phyloP scores from a whole-genome alignment of 1,140 invertebrate genomes.

The Polypedilum pembai region DNA sequence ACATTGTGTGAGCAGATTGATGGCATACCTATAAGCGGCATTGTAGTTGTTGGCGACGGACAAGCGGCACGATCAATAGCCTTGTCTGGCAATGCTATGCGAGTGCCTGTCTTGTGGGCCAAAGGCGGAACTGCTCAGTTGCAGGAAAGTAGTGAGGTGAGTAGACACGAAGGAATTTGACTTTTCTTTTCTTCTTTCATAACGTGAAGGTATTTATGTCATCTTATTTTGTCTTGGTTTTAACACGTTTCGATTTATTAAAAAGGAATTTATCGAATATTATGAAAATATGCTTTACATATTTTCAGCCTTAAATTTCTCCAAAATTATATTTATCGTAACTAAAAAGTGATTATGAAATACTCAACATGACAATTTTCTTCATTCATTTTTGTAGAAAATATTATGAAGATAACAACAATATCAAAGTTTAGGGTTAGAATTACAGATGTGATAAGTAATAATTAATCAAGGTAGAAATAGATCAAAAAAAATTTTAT shows the following conservation, averaged over 20 bases:
- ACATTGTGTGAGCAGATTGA: constrained; percentile 41
- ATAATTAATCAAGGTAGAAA: too few species aligned
- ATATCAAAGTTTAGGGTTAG: too few species aligned
- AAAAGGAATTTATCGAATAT: neutral
- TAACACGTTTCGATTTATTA: neutral
- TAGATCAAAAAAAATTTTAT: too few species aligned
- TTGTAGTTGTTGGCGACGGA: constrained; percentile 42
- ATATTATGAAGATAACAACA: too few species aligned
- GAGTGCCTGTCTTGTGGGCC: constrained; percentile 44
- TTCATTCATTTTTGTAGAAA: neutral
- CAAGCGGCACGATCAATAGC: constrained; percentile 43
- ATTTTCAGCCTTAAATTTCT: too few species aligned
- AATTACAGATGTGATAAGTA: too few species aligned
- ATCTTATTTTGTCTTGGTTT: neutral
- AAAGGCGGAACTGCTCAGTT: constrained; percentile 37
- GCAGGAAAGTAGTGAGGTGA: constrained; percentile 36
- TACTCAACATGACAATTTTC: neutral
- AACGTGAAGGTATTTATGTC: neutral
- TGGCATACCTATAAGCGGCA: constrained; percentile 40
- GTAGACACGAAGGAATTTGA: constrained; percentile 35
- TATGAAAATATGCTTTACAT: too few species aligned
- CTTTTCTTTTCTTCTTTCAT: too few species aligned
- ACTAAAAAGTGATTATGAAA: constrained; percentile 10
- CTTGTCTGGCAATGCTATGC: constrained; percentile 39
- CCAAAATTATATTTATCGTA: neutral